Conservation (phyloP, 1,140 invertebrate species). For the Neodiprion pinetum region DNA sequence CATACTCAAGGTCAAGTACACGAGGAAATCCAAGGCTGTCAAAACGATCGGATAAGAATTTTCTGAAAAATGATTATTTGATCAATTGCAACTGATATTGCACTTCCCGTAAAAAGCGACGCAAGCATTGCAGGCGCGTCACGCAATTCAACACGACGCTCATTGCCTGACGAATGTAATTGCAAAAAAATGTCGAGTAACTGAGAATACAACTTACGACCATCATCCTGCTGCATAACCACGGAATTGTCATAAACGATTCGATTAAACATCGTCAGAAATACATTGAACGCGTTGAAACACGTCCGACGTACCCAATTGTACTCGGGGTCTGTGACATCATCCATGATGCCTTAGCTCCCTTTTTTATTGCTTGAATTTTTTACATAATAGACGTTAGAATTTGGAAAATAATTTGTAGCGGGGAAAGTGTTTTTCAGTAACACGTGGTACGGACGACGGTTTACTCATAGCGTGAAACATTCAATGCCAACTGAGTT, state of each 20-base stretch:
- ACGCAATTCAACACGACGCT: too few species aligned
- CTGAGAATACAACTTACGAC: constrained; percentile 31
- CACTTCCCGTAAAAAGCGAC: too few species aligned
- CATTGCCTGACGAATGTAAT: too few species aligned
- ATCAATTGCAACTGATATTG: background rate
- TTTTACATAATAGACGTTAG: background rate
- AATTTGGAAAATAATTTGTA: too few species aligned
- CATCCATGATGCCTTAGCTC: background rate
- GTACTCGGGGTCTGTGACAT: constrained; percentile 43
- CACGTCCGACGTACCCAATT: constrained; percentile 47
- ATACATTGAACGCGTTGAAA: constrained; percentile 46
- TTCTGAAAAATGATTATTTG: constrained; percentile 31
- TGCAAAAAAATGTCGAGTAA: background rate
- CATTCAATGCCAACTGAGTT: background rate
- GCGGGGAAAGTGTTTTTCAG: too few species aligned
- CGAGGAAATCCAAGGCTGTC: constrained; percentile 39
- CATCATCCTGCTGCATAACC: constrained; percentile 32
- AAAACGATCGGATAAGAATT: constrained; percentile 44
- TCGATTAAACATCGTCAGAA: constrained; percentile 48
- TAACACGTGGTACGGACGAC: too few species aligned
- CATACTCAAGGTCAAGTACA: constrained; percentile 39
- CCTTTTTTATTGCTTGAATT: background rate
- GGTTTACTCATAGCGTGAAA: background rate
- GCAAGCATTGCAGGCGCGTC: too few species aligned
- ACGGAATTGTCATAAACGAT: constrained; percentile 40